These are phyloP conservation scores for Phortica variegata DNA, from an alignment of 1,140 invertebrate genomes.

Conservation along the genomic window DNA sequence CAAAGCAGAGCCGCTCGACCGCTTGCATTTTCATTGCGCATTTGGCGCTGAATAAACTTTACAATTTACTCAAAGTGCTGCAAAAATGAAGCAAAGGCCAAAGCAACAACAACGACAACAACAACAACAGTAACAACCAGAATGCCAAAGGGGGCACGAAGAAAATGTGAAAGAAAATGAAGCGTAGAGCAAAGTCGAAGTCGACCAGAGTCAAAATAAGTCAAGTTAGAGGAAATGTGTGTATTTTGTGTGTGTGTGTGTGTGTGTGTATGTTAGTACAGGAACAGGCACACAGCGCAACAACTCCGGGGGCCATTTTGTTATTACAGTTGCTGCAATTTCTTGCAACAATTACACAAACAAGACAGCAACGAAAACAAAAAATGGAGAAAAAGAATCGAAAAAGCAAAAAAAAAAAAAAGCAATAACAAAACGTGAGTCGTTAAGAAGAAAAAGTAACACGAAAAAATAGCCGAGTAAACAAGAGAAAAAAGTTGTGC, in stretches of 20 bases:
- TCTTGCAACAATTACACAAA: slow-evolving; percentile 42
- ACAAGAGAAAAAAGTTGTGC: no score
- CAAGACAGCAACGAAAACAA: slow-evolving; percentile 9
- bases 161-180: neutral
- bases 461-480: slow-evolving; percentile 13
- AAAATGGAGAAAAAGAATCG: neutral
- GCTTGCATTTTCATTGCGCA: slow-evolving; percentile 40
- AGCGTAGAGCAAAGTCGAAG: slow-evolving; percentile 1
- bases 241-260: slow-evolving; percentile 5
- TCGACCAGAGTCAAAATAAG: slow-evolving; percentile 44
- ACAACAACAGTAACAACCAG: no score
- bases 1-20: no score
- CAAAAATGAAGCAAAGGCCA: neutral
- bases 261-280: slow-evolving; percentile 1
- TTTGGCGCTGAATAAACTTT: slow-evolving; percentile 51
- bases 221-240: slow-evolving; percentile 43
- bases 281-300: slow-evolving; percentile 31
- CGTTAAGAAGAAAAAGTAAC: slow-evolving; percentile 12
- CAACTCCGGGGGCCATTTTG: slow-evolving; percentile 45
- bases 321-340: slow-evolving; percentile 51
- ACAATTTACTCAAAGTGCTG: slow-evolving; percentile 23
- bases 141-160: slow-evolving; percentile 10
- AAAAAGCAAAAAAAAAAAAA: slow-evolving; percentile 5
- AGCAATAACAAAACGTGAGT: no score
- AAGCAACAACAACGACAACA: no score